Conservation (phyloP, 2,888 invertebrate genomes). For the Pseudanteris insignis region DNA sequence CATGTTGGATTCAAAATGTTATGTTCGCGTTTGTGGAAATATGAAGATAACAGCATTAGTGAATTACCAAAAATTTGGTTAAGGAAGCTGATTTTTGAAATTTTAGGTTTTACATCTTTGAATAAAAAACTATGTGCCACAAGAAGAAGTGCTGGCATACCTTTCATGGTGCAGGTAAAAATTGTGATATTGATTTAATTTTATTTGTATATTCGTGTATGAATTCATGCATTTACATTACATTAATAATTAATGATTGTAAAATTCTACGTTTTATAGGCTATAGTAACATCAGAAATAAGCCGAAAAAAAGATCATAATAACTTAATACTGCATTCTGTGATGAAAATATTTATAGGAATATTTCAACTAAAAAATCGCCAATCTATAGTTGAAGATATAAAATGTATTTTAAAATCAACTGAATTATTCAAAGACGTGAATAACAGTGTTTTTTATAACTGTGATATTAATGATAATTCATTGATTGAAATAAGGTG, state of each 20-base stretch:
- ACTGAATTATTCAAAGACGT: constrained; percentile 50
- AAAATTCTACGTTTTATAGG: too few relatives aligned
- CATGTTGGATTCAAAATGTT: constrained; percentile 87
- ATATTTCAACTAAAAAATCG: too few relatives aligned
- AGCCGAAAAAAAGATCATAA: constrained; percentile 69
- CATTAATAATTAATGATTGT: too few relatives aligned
- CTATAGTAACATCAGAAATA: constrained; percentile 79
- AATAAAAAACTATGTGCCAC: constrained; percentile 76
- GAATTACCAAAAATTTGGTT: constrained; percentile 75
- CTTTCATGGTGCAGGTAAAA: constrained; percentile 85
- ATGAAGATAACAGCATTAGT: constrained; percentile 60
- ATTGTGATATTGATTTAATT: neutral
- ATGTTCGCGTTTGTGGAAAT: constrained; percentile 75
- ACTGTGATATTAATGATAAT: constrained; percentile 5
- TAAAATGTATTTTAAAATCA: too few relatives aligned
- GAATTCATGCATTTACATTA: too few relatives aligned
- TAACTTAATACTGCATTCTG: constrained; percentile 54
- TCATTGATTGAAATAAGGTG: constrained; percentile 69
- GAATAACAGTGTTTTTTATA: neutral
- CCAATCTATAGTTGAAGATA: too few relatives aligned
- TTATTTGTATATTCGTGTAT: too few relatives aligned
- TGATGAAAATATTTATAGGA: constrained; percentile 60
- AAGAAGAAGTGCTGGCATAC: constrained; percentile 91
- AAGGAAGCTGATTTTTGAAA: constrained; percentile 69
- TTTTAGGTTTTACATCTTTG: constrained; percentile 67